Evolutionary conservation across 2,113 vertebrate species (phyloP).

Genomic region (Ctenodactylus gundi): DNA sequence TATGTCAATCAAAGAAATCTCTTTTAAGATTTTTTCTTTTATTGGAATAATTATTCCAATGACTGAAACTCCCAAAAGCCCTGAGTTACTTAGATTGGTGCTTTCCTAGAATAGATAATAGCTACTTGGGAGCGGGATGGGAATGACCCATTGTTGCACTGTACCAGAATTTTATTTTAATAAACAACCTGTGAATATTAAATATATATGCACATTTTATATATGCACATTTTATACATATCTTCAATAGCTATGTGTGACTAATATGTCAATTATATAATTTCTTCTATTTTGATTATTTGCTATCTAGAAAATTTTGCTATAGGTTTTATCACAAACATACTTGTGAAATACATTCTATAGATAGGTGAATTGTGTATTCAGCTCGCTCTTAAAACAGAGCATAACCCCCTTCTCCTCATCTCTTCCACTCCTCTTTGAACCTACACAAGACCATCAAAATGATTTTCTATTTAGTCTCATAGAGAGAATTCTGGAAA

Average conservation of each 20-base stretch:
- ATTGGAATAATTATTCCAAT: constrained; percentile 56
- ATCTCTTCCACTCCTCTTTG: background rate
- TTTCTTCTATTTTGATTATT: background rate
- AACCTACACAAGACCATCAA: background rate
- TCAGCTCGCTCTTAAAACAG: background rate
- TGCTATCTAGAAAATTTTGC: background rate
- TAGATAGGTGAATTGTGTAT: background rate
- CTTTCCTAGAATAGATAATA: constrained; percentile 37
- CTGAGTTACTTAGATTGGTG: constrained; percentile 40
- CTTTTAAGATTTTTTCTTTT: constrained; percentile 53
- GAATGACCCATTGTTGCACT: background rate
- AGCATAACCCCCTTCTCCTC: background rate
- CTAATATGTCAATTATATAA: background rate
- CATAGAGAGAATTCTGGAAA: background rate
- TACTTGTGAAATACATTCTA: background rate
- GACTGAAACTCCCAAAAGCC: constrained; percentile 25
- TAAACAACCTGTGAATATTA: background rate
- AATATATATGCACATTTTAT: background rate
- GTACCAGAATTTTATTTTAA: constrained; percentile 8
- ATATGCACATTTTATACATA: background rate
- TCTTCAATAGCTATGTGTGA: no score
- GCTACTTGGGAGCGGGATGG: background rate
- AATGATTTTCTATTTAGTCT: background rate
- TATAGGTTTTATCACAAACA: background rate
- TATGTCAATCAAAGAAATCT: constrained; percentile 42